Percentiles rank a stretch among this genome's conserved stretches.
Evolutionary conservation across 2,888 invertebrate genomes (phyloP).

Genomic region (Limnephilus marmoratus): DNA sequence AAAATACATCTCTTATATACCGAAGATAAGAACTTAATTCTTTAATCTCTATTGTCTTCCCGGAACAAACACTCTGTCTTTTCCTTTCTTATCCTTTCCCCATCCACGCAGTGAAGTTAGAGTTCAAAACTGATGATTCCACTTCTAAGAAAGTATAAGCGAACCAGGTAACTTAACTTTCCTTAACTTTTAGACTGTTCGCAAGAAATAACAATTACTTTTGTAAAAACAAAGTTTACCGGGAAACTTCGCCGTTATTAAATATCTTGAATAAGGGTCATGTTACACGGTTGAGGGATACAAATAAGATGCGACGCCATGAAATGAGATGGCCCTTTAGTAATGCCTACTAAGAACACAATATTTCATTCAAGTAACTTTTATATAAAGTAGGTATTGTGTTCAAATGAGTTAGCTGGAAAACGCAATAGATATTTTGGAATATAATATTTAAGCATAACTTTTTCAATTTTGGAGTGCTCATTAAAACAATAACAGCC

Average conservation of each 20-base stretch:
- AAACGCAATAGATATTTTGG: background rate
- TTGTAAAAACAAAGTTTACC: conserved; percentile 22
- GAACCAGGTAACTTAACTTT: conserved; percentile 5
- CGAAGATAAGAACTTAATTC: background rate
- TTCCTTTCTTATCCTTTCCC: background rate
- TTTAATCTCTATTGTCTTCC: background rate
- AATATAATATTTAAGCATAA: background rate
- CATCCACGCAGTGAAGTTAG: background rate
- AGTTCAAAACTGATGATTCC: conserved; percentile 31
- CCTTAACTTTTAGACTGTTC: conserved; percentile 16
- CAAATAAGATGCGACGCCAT: background rate
- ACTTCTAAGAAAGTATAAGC: conserved; percentile 19
- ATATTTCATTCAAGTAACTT: background rate
- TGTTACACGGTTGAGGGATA: conserved; percentile 3
- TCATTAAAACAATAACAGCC: no score
- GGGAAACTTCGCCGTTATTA: conserved; percentile 30
- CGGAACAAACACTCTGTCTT: conserved; percentile 7
- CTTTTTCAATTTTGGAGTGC: background rate
- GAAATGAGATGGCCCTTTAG: background rate
- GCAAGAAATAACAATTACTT: conserved; percentile 49
- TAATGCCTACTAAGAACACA: background rate
- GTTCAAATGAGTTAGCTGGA: background rate
- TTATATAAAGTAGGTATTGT: background rate
- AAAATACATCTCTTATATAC: background rate
- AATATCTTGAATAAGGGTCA: conserved; percentile 40